These are phyloP conservation scores for Tenthredo distinguenda DNA, from an alignment of 2,888 invertebrate species.

Conservation along the genomic window DNA sequence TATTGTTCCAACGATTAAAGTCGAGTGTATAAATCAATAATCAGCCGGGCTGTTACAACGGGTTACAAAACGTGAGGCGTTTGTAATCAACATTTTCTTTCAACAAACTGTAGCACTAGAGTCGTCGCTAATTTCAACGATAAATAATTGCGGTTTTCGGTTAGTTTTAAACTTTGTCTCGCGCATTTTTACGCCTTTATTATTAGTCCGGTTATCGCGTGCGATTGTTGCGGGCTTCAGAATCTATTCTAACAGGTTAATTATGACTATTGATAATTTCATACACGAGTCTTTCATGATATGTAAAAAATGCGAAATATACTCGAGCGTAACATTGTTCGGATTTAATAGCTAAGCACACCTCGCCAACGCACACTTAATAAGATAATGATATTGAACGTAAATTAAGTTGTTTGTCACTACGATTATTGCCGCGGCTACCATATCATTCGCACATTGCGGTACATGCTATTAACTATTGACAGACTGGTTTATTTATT, in stretches of 20 bases:
- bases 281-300: not conserved
- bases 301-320: not conserved
- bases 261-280: too few species aligned
- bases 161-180: conserved; percentile 27
- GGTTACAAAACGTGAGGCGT: not conserved
- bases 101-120: not conserved
- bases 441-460: conserved; percentile 45
- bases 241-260: too few species aligned
- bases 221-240: not conserved
- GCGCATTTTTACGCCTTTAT: conserved; percentile 7
- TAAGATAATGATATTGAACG: not conserved
- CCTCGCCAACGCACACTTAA: not conserved
- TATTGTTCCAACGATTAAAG: not conserved
- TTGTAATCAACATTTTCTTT: not conserved
- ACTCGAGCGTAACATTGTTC: not conserved
- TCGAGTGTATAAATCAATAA: not conserved
- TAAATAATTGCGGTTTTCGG: not conserved
- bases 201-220: not conserved
- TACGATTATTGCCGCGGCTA: not conserved
- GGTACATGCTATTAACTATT: conserved; percentile 20
- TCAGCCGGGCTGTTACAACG: not conserved
- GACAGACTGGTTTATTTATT: conserved; percentile 32
- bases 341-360: not conserved
- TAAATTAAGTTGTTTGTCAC: not conserved
- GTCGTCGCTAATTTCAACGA: not conserved